Base-by-base conservation (phyloP, 2,888 invertebrate species). In the Hedychridium roseum region DNA sequence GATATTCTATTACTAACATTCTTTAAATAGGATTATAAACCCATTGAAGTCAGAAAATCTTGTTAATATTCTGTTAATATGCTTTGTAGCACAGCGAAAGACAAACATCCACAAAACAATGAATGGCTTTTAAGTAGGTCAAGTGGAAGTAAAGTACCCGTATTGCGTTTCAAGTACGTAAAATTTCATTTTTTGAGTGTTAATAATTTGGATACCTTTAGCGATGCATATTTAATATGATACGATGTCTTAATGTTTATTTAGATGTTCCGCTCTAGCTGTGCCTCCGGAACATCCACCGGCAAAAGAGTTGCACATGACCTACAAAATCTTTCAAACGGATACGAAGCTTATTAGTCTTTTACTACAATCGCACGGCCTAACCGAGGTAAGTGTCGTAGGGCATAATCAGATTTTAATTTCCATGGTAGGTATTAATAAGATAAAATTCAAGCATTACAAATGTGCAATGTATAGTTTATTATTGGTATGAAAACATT, bases 261-360 rank as follows among this genome's bases (percentile, higher is more conserved):
- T n/a, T n/a, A 79, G 79, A 57, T 78, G 78, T 53, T 78, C 77
- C 9, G 78, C 79, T 9, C 63, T 78, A 46, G 73, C 78, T 9
- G 74, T 66, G 11, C 76, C 78, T 1, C 79, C 79, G 26, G 71
- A 76, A 54, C 66, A 77, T 30, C 70, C 79, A 38, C 79, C 78
- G n/a, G 79, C 77, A 0, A 79, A 73, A 38, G 73, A 71, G 44
- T 81, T 92, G 18, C 88, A 88, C 71, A 87, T 91, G 70, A 88
- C 89, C 1, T 92, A 91, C 79, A 92, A 91, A 78, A 85, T 88
- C 54, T 85, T 88, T 54, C 91, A 92, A 78, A 90, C 91, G 3
- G 92, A 92, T 79, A 91, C 92, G 0, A 91, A 89, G 75, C 82
- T 92, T 27, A 81, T 92, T 37, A 85, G 88, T 52, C 87, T 90